Conservation (phyloP, 1,140 invertebrate species). For the Drosophila nigromelanica region DNA sequence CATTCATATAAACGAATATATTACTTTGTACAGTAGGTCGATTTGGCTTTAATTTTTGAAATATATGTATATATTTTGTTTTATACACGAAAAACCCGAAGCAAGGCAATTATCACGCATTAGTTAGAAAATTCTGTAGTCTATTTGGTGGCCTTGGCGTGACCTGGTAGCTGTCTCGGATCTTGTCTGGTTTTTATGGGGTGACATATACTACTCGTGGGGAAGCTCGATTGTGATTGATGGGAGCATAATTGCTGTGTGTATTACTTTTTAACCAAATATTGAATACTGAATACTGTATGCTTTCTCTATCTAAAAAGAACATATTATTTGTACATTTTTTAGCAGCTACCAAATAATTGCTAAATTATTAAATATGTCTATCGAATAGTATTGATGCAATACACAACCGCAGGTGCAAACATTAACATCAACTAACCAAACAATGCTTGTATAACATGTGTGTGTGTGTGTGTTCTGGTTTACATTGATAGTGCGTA, state of each 20-base stretch:
- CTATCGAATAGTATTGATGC: too few species aligned
- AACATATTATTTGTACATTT: too few species aligned
- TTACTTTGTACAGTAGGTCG: conserved; percentile 12
- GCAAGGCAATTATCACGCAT: conserved; percentile 38
- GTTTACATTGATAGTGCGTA: conserved; percentile 66
- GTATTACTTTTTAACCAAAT: too few species aligned
- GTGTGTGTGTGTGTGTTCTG: conserved; percentile 33
- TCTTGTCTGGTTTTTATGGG: conserved; percentile 44
- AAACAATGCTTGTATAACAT: conserved; percentile 3
- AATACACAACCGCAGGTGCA: conserved; percentile 47
- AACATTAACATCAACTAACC: conserved; percentile 7
- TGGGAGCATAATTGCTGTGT: conserved; percentile 13
- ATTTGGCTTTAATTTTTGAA: neutral
- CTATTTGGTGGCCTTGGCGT: conserved; percentile 66
- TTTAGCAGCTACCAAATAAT: too few species aligned
- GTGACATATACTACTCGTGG: conserved; percentile 16
- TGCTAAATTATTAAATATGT: too few species aligned
- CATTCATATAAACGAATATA: conserved; percentile 27
- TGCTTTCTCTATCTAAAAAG: too few species aligned
- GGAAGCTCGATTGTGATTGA: conserved; percentile 30
- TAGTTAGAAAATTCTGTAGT: conserved; percentile 36
- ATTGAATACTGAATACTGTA: too few species aligned
- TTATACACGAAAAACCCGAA: conserved; percentile 50
- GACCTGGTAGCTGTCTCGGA: conserved; percentile 52
- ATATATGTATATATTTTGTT: conserved; percentile 47